A percentile compares a stretch with the other conserved stretches of the same genome.
phyloP scores from a whole-genome alignment of 2,797 vertebrate species.

The Mormyrus hasselquistii region DNA sequence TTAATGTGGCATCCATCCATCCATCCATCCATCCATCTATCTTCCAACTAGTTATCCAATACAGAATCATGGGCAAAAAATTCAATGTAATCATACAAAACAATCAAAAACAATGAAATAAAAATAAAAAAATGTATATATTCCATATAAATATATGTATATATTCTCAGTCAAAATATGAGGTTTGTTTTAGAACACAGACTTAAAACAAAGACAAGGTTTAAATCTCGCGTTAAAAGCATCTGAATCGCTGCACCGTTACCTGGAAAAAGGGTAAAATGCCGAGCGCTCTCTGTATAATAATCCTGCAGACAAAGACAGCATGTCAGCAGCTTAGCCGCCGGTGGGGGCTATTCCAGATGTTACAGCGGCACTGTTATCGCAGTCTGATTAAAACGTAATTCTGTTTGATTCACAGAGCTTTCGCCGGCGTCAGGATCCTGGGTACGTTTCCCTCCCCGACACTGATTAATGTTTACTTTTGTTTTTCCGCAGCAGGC shows the following conservation, averaged over 20 bases:
- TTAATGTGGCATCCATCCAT: neutral
- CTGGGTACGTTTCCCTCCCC: neutral
- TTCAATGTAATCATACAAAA: neutral
- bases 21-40: neutral
- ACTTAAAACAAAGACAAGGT: neutral
- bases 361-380: neutral
- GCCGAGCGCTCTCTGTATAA: neutral
- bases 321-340: neutral
- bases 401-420: neutral
- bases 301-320: neutral
- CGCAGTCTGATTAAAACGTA: neutral
- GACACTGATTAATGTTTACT: neutral
- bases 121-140: neutral
- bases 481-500: neutral
- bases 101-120: neutral
- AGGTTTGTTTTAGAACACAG: neutral
- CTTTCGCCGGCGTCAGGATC: neutral
- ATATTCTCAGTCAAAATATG: neutral
- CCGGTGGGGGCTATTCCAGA: neutral
- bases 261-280: neutral
- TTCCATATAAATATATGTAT: neutral
- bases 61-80: neutral
- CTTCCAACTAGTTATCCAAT: neutral
- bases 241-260: neutral
- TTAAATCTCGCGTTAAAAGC: neutral